Base-by-base conservation (phyloP, 1,140 invertebrate genomes). In the Nebria ingens region DNA sequence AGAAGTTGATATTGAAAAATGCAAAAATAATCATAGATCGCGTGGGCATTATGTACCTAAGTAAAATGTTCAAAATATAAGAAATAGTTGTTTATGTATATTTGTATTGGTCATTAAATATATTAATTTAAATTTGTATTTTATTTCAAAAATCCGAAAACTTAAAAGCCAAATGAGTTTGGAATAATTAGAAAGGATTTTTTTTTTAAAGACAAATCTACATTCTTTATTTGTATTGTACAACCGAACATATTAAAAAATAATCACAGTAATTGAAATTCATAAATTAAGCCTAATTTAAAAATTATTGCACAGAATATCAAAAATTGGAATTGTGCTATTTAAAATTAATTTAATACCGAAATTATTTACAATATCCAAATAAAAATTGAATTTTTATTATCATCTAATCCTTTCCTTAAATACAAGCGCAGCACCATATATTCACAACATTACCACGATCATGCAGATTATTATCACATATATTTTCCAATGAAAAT, bases 1-100 rank as follows among this genome's bases (percentile, higher is more conserved):
- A 12, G 69, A 83, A 70, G 81, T 89, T 13, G 76, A 92, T 71
- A 71, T 92, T 56, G 80, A 88, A 56, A 82, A 79, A 70, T 67
- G 81, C 0, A 79, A 76, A 61, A 62, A 64, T 2, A 66, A 63
- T 42, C 76, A 73, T 57, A 81, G 77, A 69, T 66, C 76, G 12
- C 72, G 77, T 58, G 82, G 84, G 45, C 81, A 86, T 72, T 80
- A 62, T 71, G 65, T 76, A 34, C 76, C 76, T 21, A 72, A 77
- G 61, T 71, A 65, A 63, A 40, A 6, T 9, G 6, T 49, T 19
- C 17, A 17, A 9, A 49, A 9, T 34, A 34, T 34, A 34, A 34
- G n/a, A 34, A n/a, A 9, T 34, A 34, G n/a, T 34, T 34, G 25
- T 34, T 34, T 6, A 34, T 34, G 25, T 34, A 34, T 34, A 6